Percentiles rank a stretch among this genome's conserved stretches.
These are phyloP conservation scores for Uloborus diversus DNA, from an alignment of 1,140 invertebrate genomes.

Conservation along the genomic window DNA sequence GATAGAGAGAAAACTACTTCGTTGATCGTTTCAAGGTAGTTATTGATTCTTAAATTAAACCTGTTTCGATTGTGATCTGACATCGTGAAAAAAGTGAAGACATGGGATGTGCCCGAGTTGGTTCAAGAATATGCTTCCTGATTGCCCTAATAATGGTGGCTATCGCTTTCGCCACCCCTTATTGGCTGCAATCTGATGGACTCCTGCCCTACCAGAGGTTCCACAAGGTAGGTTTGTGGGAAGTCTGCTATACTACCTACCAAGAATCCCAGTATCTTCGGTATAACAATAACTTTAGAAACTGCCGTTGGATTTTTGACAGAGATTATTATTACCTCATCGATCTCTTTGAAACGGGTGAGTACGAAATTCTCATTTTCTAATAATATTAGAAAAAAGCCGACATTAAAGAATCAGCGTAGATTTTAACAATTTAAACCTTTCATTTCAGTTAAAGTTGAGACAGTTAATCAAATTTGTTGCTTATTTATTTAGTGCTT, in stretches of 20 bases:
- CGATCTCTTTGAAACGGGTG: constrained; percentile 59
- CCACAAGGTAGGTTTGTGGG: constrained; percentile 59
- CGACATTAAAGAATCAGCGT: too few species aligned
- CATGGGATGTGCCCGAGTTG: constrained; percentile 52
- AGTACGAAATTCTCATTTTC: too few species aligned
- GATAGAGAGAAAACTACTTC: too few species aligned
- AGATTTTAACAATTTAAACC: too few species aligned
- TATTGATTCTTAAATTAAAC: too few species aligned
- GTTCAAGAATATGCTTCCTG: constrained; percentile 30
- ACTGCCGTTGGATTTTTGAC: constrained; percentile 60
- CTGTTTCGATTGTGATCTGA: too few species aligned
- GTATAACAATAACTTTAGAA: constrained; percentile 57
- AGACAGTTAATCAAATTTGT: too few species aligned
- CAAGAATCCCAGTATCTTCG: constrained; percentile 50
- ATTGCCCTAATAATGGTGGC: constrained; percentile 38
- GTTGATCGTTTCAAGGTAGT: too few species aligned
- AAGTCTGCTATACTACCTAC: constrained; percentile 58
- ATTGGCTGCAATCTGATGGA: constrained; percentile 59
- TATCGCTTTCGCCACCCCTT: constrained; percentile 59
- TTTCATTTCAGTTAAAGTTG: too few species aligned
- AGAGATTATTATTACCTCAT: constrained; percentile 58
- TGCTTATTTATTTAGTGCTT: too few species aligned
- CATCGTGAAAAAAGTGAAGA: too few species aligned
- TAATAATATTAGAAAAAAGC: too few species aligned
- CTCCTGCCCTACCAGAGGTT: constrained; percentile 55